Evolutionary conservation across 2,113 vertebrate genomes (phyloP).

Genomic region (Eretmodus cyanostictus): DNA sequence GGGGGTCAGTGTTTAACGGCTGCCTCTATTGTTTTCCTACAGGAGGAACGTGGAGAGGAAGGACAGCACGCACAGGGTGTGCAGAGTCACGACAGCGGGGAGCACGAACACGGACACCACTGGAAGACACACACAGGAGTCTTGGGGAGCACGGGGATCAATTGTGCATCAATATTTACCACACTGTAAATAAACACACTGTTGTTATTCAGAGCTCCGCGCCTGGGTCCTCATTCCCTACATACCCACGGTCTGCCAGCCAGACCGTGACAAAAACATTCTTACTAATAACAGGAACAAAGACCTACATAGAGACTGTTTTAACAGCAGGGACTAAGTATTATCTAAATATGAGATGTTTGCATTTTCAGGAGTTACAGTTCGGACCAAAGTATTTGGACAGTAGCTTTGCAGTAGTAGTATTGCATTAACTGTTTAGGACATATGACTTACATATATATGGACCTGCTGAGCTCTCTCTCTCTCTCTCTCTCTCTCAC

Average conservation of each 20-base stretch:
- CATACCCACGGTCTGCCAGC: neutral
- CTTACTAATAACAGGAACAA: neutral
- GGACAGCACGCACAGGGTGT: neutral
- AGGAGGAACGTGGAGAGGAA: neutral
- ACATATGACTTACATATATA: too few species aligned
- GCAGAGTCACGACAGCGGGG: neutral
- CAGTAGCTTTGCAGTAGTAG: too few species aligned
- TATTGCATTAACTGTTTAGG: too few species aligned
- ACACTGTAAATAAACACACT: neutral
- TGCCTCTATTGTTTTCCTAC: neutral
- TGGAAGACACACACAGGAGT: neutral
- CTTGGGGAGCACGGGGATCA: neutral
- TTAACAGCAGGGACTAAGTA: neutral
- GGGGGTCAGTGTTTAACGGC: neutral
- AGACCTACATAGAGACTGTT: neutral
- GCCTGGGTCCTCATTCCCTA: neutral
- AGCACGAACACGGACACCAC: neutral
- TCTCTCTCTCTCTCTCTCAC: too few species aligned
- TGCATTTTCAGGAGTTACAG: neutral
- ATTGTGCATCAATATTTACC: neutral
- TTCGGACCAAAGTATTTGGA: neutral
- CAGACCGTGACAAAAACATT: neutral
- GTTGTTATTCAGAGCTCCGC: neutral
- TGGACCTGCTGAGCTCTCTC: too few species aligned
- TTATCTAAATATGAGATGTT: neutral